Evolutionary conservation across 2,888 invertebrate species (phyloP).

Genomic region (Phengaris arion): DNA sequence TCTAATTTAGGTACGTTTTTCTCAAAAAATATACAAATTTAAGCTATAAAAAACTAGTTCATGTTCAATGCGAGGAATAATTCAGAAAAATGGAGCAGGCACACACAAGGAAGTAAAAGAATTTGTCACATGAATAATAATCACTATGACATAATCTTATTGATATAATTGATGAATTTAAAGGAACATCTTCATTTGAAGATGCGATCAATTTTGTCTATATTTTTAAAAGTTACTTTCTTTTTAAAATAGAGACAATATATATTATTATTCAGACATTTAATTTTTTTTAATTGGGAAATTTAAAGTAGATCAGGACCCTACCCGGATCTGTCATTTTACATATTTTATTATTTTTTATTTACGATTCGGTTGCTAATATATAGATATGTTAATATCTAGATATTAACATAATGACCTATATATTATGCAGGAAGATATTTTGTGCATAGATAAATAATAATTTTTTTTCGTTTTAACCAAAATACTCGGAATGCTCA

Average conservation of each 20-base stretch:
- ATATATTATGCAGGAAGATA: neutral
- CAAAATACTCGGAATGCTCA: neutral
- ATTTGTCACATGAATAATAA: neutral
- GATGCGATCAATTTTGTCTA: neutral
- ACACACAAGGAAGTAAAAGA: constrained; percentile 26
- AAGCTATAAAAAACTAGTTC: constrained; percentile 28
- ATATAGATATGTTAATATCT: neutral
- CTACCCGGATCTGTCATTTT: constrained; percentile 4
- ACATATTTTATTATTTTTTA: too few relatives aligned
- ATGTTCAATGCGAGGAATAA: constrained; percentile 17
- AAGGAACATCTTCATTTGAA: neutral
- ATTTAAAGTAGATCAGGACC: neutral
- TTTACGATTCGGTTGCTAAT: constrained; percentile 13
- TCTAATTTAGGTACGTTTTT: neutral
- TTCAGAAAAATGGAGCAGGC: constrained; percentile 13
- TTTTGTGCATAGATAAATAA: neutral
- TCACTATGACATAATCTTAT: neutral
- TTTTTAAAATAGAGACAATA: too few relatives aligned
- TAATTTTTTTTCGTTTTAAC: neutral
- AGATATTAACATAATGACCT: neutral
- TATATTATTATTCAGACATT: too few relatives aligned
- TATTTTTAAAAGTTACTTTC: neutral
- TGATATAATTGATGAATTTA: neutral
- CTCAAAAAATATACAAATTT: constrained; percentile 18
- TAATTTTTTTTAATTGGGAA: neutral